Base-by-base conservation (phyloP, 2,888 invertebrate species). In the Rhagonycha fulva region DNA sequence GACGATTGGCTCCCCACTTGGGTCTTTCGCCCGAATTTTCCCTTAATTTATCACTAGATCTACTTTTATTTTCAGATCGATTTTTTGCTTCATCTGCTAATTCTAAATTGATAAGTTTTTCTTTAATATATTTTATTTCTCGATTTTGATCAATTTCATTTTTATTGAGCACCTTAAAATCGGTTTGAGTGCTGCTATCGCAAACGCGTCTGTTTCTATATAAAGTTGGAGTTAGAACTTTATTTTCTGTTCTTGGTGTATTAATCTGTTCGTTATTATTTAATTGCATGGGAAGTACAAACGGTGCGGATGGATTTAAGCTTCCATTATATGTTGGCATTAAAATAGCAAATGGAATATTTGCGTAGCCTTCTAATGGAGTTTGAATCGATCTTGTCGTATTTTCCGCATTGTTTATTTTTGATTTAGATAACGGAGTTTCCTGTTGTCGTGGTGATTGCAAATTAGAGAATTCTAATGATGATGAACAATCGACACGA, bases 1-100 rank as follows among this genome's bases (percentile, higher is more conserved):
- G 95, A 80, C 93, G 89, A 82, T 94, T 94, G 2, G 92, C 94
- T 62, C 93, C 92, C 95, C 95, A 93, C 87, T 95, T 92, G 11
- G 93, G 92, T 75, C 94, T 89, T 86, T 91, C 91, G 84, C 91
- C 91, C 82, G 92, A 88, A 83, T 89, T 89, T 87, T 91, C 90
- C 85, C 90, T 90, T 75, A 86, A 89, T 75, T 90, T 87, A 82
- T 91, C 90, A 79, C 90, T 90, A 9, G 90, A 90, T 73, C 90
- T 87, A 72, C 90, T 88, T 23, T 90, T 87, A 76, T 89, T 87
- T 76, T 90, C 90, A 85, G 90, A 91, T 85, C 91, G 90, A 47
- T 87, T 83, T 71, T 87, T 87, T 76, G 86, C 89, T 71, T 90
- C 90, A 78, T 89, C 84, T 67, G 80, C 84, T 24, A 86, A 88